These are phyloP conservation scores for Oikopleura dioica DNA, from an alignment of 23 tunicate species.

Conservation along the genomic window DNA sequence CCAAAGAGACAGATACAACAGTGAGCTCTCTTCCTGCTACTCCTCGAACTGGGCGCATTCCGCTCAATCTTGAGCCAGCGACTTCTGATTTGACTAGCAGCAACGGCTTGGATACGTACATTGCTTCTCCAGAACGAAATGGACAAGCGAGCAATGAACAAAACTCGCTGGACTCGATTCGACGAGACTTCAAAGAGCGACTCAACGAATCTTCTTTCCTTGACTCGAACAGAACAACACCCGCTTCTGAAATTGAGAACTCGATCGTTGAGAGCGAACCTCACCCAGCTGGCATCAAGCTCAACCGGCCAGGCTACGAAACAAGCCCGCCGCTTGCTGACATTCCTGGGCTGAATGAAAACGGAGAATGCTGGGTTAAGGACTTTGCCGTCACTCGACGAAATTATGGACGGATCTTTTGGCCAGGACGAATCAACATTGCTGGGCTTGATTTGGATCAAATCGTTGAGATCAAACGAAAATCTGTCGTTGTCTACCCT, in stretches of 20 bases:
- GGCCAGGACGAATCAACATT: slow-evolving; percentile 40
- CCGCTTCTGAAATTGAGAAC: not conserved
- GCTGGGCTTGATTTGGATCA: slow-evolving; percentile 41
- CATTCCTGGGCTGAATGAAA: slow-evolving; percentile 20
- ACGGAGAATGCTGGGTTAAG: slow-evolving; percentile 25
- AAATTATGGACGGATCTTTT: slow-evolving; percentile 54
- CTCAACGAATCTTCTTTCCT: not conserved
- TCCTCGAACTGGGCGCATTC: not conserved
- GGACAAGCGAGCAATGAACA: slow-evolving; percentile 19
- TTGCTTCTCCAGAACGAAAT: slow-evolving; percentile 16
- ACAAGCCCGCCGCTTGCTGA: slow-evolving; percentile 48
- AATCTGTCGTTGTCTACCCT: slow-evolving; percentile 73
- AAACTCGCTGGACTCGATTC: slow-evolving; percentile 11
- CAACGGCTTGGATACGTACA: not conserved
- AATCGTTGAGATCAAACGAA: slow-evolving; percentile 73
- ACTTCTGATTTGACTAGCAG: not conserved
- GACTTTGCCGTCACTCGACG: not conserved
- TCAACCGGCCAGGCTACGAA: slow-evolving; percentile 38
- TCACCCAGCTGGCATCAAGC: slow-evolving; percentile 49
- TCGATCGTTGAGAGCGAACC: slow-evolving; percentile 7
- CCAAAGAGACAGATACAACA: not conserved
- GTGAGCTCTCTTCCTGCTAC: not conserved
- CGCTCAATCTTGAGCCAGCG: not conserved
- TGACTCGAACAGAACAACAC: not conserved
- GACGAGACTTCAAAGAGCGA: not conserved